These are phyloP conservation scores for Cryptotis parvus DNA, from an alignment of 2,113 vertebrate genomes.

Conservation along the genomic window DNA sequence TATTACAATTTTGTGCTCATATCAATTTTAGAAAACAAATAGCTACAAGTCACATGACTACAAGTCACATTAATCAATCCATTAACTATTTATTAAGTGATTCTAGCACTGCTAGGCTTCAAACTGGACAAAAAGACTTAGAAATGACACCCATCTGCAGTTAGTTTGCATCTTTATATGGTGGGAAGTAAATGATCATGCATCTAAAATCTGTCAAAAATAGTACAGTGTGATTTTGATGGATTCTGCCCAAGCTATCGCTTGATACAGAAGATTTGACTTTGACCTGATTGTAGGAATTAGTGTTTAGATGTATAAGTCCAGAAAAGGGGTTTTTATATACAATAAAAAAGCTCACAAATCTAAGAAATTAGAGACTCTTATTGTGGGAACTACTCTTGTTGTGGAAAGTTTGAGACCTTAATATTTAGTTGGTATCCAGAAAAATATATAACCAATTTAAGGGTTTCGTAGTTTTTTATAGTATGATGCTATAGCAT, in stretches of 20 bases:
- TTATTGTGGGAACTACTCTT: not conserved
- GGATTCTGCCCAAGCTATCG: not conserved
- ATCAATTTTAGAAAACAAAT: conserved; percentile 32
- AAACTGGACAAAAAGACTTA: not conserved
- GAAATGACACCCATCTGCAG: not conserved
- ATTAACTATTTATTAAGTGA: conserved; percentile 3
- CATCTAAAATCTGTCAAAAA: not conserved
- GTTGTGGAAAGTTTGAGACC: not conserved
- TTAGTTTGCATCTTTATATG: not conserved
- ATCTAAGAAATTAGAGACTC: not conserved
- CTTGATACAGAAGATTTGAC: not conserved
- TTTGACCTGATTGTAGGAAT: conserved; percentile 21
- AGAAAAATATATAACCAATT: not conserved
- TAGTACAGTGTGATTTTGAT: not conserved
- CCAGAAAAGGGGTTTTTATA: not conserved
- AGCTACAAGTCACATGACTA: not conserved
- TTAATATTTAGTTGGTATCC: conserved; percentile 7
- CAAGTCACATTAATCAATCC: not conserved
- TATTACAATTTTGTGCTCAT: not conserved
- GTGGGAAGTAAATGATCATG: not conserved
- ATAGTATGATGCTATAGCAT: not conserved
- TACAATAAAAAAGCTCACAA: conserved; percentile 5
- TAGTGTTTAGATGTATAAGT: not conserved
- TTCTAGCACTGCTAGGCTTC: not conserved
- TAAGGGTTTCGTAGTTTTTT: not conserved